Conservation (phyloP, 2,888 invertebrate species). For the Noctua janthina region DNA sequence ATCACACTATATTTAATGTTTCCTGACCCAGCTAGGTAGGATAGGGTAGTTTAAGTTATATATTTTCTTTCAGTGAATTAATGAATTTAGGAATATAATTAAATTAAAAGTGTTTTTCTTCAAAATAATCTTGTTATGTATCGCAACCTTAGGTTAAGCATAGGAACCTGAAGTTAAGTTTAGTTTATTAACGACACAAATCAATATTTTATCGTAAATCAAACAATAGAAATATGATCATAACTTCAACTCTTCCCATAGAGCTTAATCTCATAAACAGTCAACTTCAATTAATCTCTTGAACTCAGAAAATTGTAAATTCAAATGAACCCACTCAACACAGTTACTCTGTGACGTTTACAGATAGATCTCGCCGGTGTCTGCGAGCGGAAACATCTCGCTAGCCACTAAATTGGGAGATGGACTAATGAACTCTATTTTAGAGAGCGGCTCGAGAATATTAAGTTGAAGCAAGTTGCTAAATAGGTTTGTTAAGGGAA, state of each 20-base stretch:
- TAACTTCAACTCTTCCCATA: not conserved
- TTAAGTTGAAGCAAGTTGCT: conserved; percentile 15
- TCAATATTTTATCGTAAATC: not conserved
- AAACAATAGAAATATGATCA: not conserved
- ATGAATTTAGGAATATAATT: not conserved
- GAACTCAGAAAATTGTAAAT: conserved; percentile 33
- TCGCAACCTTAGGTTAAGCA: not conserved
- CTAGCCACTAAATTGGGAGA: conserved; percentile 67
- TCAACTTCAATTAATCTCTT: conserved; percentile 11
- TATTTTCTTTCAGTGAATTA: not conserved
- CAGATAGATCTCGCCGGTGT: conserved; percentile 20
- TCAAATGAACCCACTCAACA: conserved; percentile 38
- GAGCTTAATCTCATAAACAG: conserved; percentile 6
- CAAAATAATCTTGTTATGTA: not conserved
- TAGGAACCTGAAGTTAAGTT: not conserved
- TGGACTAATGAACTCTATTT: conserved; percentile 50
- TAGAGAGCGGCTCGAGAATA: conserved; percentile 16
- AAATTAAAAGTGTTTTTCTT: not conserved
- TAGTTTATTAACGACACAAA: not conserved
- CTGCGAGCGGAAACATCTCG: conserved; percentile 55
- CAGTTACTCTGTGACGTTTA: conserved; percentile 29
- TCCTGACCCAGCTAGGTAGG: not conserved
- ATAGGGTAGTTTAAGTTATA: not conserved
- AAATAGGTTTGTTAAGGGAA: conserved; percentile 23
- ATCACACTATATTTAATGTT: not conserved